phyloP scores from a whole-genome alignment of 1,140 invertebrate species.

The Drosophila sp. region DNA sequence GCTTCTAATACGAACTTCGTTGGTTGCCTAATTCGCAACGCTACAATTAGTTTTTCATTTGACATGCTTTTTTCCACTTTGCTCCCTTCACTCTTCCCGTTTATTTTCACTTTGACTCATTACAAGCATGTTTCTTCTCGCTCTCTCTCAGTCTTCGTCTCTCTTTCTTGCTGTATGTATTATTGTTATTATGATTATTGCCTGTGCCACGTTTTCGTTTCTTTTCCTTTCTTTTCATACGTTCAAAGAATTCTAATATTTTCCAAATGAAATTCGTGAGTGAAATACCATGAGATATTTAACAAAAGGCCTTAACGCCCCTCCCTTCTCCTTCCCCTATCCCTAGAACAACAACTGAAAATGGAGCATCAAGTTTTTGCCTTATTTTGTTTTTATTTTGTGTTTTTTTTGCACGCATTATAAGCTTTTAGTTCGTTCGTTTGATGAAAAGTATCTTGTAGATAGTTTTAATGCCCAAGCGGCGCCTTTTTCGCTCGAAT shows the following conservation, averaged over 20 bases:
- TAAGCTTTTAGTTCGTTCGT: constrained; percentile 47
- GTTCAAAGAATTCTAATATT: constrained; percentile 74
- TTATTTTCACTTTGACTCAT: constrained; percentile 80
- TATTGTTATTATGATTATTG: constrained; percentile 82
- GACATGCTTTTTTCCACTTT: constrained; percentile 47
- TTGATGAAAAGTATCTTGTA: constrained; percentile 61
- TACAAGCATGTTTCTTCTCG: constrained; percentile 66
- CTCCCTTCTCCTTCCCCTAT: neutral
- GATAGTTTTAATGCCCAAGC: constrained; percentile 38
- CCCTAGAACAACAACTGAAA: constrained; percentile 20
- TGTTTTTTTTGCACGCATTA: constrained; percentile 44
- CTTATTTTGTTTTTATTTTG: neutral
- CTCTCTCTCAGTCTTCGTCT: constrained; percentile 1
- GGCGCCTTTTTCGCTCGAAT: constrained; percentile 30
- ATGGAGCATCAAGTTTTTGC: constrained; percentile 25
- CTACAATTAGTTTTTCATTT: constrained; percentile 83
- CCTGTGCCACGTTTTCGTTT: constrained; percentile 63
- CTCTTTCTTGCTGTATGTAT: constrained; percentile 39
- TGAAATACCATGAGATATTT: constrained; percentile 70
- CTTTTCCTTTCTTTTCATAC: constrained; percentile 47
- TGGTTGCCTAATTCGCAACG: constrained; percentile 74
- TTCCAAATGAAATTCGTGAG: constrained; percentile 80
- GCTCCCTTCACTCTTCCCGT: constrained; percentile 38
- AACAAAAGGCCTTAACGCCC: constrained; percentile 54
- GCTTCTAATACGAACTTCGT: constrained; percentile 56